Percentiles rank a stretch among this genome's conserved stretches.
Evolutionary conservation across 2,888 invertebrate species (phyloP).

Genomic region (Nomada fucata): DNA sequence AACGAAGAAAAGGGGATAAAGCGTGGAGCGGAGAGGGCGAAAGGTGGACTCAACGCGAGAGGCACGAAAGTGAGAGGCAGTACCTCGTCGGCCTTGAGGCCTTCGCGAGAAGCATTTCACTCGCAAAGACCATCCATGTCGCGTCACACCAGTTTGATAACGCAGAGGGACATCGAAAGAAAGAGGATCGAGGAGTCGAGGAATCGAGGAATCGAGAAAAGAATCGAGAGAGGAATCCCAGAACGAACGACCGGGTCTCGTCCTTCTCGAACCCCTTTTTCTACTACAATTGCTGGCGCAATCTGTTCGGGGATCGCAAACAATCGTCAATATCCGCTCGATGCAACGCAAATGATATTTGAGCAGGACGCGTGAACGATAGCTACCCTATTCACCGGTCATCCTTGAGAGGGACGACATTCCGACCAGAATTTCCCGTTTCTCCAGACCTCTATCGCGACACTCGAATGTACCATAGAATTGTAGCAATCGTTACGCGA

Average conservation of each 20-base stretch:
- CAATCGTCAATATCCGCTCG: neutral
- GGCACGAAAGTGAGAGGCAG: slow-evolving; percentile 78
- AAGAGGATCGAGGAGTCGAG: neutral
- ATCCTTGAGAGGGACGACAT: slow-evolving; percentile 74
- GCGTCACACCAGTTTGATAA: slow-evolving; percentile 60
- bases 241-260: too few relatives aligned
- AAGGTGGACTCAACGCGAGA: slow-evolving; percentile 50
- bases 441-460: slow-evolving; percentile 46
- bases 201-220: neutral
- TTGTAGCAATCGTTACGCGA: slow-evolving; percentile 17
- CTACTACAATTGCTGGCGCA: too few relatives aligned
- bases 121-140: slow-evolving; percentile 70
- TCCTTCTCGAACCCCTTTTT: too few relatives aligned
- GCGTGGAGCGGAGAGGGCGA: slow-evolving; percentile 32
- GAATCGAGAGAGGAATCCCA: neutral
- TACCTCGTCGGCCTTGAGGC: slow-evolving; percentile 78
- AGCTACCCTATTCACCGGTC: slow-evolving; percentile 61
- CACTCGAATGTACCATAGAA: neutral
- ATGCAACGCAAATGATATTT: slow-evolving; percentile 9
- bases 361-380: slow-evolving; percentile 36
- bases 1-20: neutral
- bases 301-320: neutral
- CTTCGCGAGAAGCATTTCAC: slow-evolving; percentile 77
- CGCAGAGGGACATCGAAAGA: slow-evolving; percentile 40
- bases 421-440: slow-evolving; percentile 72